Conservation (phyloP, 2,797 vertebrate genomes). For the Bradypodion pumilum region DNA sequence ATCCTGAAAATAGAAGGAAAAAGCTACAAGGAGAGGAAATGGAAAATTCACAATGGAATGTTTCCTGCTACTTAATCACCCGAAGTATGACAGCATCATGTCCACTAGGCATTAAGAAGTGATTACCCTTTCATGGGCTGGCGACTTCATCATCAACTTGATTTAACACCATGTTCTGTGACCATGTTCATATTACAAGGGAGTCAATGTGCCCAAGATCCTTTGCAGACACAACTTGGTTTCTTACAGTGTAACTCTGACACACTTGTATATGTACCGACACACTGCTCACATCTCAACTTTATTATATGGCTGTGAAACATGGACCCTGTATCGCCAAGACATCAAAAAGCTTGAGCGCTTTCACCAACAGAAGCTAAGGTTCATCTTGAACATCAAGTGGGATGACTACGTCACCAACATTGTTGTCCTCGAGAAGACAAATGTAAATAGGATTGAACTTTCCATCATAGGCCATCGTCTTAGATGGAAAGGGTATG, state of each 20-base stretch:
- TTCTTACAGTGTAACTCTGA: not conserved
- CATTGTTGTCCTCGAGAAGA: too few species aligned
- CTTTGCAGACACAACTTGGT: constrained; percentile 5
- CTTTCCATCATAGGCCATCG: too few species aligned
- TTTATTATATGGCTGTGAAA: too few species aligned
- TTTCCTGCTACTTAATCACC: constrained; percentile 46
- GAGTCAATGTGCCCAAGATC: too few species aligned
- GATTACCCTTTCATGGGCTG: constrained; percentile 3
- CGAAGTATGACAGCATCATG: constrained; percentile 11
- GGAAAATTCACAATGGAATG: constrained; percentile 29
- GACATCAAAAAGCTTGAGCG: too few species aligned
- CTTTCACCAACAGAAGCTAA: too few species aligned
- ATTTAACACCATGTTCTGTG: not conserved
- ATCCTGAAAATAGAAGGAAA: constrained; percentile 43
- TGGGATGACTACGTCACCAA: too few species aligned
- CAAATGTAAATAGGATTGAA: too few species aligned
- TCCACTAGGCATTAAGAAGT: constrained; percentile 4
- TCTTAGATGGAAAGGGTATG: too few species aligned
- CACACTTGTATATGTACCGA: not conserved
- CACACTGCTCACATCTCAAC: not conserved
- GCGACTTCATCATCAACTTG: not conserved
- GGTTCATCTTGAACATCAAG: too few species aligned
- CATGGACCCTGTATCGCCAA: too few species aligned
- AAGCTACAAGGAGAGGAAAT: constrained; percentile 51
- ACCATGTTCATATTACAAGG: not conserved